Conservation (phyloP, 1,140 invertebrate genomes). For the Heliconius melpomene region DNA sequence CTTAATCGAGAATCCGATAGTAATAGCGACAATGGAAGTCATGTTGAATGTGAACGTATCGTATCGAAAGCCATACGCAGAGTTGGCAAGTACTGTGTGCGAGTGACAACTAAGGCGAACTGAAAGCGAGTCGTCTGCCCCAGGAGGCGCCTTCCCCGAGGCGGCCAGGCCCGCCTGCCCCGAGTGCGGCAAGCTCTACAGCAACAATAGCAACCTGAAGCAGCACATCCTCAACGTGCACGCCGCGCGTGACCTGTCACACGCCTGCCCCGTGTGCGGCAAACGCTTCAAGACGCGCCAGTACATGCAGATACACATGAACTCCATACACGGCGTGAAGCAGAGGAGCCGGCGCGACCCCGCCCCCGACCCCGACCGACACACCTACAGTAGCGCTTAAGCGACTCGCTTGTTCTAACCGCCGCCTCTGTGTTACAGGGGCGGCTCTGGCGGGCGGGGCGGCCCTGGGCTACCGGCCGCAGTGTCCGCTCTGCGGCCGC, state of each 20-base stretch:
- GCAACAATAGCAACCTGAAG: conserved; percentile 85
- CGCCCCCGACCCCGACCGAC: conserved; percentile 63
- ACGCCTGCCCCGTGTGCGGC: conserved; percentile 84
- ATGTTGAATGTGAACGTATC: conserved; percentile 26
- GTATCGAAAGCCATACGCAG: conserved; percentile 34
- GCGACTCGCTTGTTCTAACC: conserved; percentile 58
- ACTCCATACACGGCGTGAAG: conserved; percentile 86
- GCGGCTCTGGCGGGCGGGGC: conserved; percentile 79
- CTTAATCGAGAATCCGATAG: conserved; percentile 24
- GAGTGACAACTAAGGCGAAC: conserved; percentile 43
- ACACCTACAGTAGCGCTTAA: conserved; percentile 71
- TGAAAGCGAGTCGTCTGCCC: conserved; percentile 75
- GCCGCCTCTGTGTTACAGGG: conserved; percentile 82
- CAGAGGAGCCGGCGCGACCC: conserved; percentile 78
- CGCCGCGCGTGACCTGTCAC: conserved; percentile 84
- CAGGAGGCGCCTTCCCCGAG: conserved; percentile 61
- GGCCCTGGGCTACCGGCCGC: conserved; percentile 81
- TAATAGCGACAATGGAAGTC: conserved; percentile 66
- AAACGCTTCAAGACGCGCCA: conserved; percentile 87
- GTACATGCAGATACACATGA: conserved; percentile 86
- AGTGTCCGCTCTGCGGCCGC: conserved; percentile 86
- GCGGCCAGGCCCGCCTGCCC: conserved; percentile 84
- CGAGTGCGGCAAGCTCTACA: conserved; percentile 86
- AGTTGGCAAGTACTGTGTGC: conserved; percentile 32
- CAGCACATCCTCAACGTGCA: conserved; percentile 89